Conservation (phyloP, 2,797 vertebrate genomes). For the Tarsius wallacei region DNA sequence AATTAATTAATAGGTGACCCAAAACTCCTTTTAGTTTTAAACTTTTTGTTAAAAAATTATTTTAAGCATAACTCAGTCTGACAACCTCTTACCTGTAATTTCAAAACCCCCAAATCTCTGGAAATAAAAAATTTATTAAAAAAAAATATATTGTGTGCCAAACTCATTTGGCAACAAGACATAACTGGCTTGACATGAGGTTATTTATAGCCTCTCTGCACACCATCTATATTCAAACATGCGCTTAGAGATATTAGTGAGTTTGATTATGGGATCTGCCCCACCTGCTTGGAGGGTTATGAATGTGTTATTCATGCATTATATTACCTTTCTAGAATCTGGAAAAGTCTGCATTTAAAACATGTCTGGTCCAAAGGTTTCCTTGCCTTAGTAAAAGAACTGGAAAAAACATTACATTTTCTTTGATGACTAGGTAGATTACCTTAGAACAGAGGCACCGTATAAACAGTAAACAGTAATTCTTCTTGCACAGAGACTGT, state of each 20-base stretch:
- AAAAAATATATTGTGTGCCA: constrained; percentile 29
- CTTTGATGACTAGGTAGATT: not conserved
- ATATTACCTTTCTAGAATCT: constrained; percentile 11
- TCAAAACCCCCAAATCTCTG: constrained; percentile 3
- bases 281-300: not conserved
- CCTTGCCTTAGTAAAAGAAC: not conserved
- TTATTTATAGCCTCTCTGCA: constrained; percentile 39
- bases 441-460: not conserved
- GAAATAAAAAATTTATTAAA: not conserved
- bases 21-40: constrained; percentile 1
- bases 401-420: not conserved
- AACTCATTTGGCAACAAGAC: constrained; percentile 37
- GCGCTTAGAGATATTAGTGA: constrained; percentile 22
- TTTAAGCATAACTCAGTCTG: not conserved
- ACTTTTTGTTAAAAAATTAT: not conserved
- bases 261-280: not conserved
- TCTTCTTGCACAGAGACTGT: not conserved
- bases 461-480: not conserved
- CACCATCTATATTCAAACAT: constrained; percentile 41
- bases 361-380: not conserved
- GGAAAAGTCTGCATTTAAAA: not conserved
- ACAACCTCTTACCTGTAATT: not conserved
- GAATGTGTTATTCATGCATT: not conserved
- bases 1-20: not conserved
- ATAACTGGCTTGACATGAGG: not conserved